phyloP scores from a whole-genome alignment of 2,797 vertebrate species.

The Anguilla obscura region DNA sequence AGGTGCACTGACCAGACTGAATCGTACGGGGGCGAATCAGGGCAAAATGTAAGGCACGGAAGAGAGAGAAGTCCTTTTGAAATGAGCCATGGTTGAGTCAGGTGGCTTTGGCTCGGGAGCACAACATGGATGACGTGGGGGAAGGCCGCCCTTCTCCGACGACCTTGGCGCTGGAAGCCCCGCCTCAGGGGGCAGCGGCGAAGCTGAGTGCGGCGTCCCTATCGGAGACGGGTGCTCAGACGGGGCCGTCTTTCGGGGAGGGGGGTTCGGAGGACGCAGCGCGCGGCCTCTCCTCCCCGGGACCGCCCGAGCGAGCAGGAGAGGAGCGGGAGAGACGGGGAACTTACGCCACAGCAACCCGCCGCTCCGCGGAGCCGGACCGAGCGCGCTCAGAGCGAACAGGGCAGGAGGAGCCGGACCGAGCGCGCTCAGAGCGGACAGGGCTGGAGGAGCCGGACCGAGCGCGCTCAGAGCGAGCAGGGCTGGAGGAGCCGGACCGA shows the following conservation, averaged over 20 bases:
- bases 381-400: background rate
- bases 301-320: background rate
- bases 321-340: background rate
- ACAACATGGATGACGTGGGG: background rate
- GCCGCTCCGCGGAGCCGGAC: background rate
- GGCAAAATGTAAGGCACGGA: background rate
- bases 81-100: background rate
- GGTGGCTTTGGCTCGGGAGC: background rate
- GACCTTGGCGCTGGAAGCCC: background rate
- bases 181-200: background rate
- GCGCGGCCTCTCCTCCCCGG: background rate
- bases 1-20: background rate
- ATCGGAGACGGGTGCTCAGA: background rate
- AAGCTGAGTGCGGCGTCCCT: background rate
- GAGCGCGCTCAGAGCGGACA: background rate
- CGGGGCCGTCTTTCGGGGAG: background rate
- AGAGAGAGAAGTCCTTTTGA: background rate
- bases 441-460: no score
- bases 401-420: background rate
- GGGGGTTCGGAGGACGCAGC: no score
- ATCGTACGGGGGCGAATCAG: background rate
- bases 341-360: background rate
- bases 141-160: background rate
- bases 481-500: background rate
- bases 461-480: background rate